phyloP scores from a whole-genome alignment of 2,888 invertebrate genomes.

The Drosophila testacea region DNA sequence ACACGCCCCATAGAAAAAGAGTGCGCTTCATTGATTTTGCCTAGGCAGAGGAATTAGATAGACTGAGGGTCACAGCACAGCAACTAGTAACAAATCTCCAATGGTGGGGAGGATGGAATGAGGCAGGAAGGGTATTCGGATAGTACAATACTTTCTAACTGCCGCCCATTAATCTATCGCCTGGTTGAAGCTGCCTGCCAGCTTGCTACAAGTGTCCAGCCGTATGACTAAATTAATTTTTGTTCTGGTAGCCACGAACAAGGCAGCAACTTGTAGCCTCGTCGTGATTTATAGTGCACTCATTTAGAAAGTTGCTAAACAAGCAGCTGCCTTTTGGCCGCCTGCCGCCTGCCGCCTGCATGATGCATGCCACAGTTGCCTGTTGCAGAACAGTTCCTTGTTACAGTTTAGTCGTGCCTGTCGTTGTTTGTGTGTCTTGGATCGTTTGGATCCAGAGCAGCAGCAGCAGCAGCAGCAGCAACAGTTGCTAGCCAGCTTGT shows the following conservation, averaged over 20 bases:
- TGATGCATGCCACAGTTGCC: conserved; percentile 44
- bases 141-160: conserved; percentile 71
- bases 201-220: conserved; percentile 69
- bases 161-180: conserved; percentile 74
- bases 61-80: conserved; percentile 39
- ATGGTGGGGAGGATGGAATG: background rate
- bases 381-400: conserved; percentile 72
- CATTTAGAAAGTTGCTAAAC: conserved; percentile 79
- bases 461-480: conserved; percentile 34
- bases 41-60: conserved; percentile 10
- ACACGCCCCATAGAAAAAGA: conserved; percentile 43
- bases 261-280: conserved; percentile 69
- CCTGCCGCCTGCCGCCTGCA: conserved; percentile 27
- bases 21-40: conserved; percentile 71
- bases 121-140: background rate
- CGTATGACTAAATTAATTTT: conserved; percentile 79
- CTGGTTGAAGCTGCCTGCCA: conserved; percentile 18
- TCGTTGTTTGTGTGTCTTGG: conserved; percentile 10
- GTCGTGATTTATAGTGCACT: conserved; percentile 82
- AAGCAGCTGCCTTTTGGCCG: conserved; percentile 63
- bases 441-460: background rate
- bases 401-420: conserved; percentile 77
- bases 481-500: conserved; percentile 37
- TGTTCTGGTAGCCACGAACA: conserved; percentile 77
- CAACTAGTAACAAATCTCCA: conserved; percentile 36